Evolutionary conservation across 2,797 vertebrate genomes (phyloP).

Genomic region (Micromesistius poutassou): DNA sequence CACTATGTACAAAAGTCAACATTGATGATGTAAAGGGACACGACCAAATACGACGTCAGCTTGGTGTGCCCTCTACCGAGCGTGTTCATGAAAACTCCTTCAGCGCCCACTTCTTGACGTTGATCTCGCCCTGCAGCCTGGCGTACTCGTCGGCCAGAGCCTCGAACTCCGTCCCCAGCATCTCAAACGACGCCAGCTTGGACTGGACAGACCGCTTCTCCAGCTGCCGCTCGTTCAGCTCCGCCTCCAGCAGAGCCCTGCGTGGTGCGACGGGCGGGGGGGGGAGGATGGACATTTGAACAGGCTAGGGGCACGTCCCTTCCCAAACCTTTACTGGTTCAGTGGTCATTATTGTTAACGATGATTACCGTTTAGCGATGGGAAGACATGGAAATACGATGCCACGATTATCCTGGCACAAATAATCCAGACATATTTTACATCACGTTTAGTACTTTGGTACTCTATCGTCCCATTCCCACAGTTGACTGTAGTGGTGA

Average conservation of each 20-base stretch:
- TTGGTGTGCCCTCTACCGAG: slow-evolving; percentile 21
- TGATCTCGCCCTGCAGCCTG: slow-evolving; percentile 69
- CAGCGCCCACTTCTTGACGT: slow-evolving; percentile 81
- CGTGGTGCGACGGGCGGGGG: neutral
- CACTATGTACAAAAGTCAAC: neutral
- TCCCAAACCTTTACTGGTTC: neutral
- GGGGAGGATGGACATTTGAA: neutral
- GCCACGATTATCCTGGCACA: neutral
- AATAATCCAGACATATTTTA: too few species aligned
- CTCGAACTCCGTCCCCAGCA: slow-evolving; percentile 82
- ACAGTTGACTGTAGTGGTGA: too few species aligned
- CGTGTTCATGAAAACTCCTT: slow-evolving; percentile 72
- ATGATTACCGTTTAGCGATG: neutral
- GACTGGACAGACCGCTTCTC: slow-evolving; percentile 72
- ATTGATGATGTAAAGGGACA: neutral
- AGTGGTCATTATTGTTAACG: neutral
- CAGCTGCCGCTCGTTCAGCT: slow-evolving; percentile 60
- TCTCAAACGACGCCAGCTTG: slow-evolving; percentile 78
- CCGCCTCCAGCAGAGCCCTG: slow-evolving; percentile 75
- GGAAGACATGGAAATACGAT: neutral
- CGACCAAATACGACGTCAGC: neutral
- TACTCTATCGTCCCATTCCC: too few species aligned
- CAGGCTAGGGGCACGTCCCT: neutral
- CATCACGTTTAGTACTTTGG: too few species aligned
- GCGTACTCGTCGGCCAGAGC: slow-evolving; percentile 80